phyloP scores from a whole-genome alignment of 2,113 vertebrate species.

The Tachuris rubrigastra region DNA sequence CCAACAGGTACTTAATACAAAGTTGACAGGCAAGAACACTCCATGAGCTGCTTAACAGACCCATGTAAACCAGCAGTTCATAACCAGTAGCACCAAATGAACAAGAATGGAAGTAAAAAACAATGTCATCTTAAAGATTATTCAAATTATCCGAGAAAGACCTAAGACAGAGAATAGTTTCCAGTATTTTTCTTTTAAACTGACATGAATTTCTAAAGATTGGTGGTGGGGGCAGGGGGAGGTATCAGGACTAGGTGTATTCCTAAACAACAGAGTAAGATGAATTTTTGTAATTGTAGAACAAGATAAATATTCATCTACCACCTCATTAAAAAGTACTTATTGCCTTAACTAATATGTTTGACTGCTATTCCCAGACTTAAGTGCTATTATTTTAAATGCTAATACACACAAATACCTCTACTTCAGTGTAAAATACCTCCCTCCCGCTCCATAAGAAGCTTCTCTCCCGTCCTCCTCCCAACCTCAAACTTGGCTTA shows the following conservation, averaged over 20 bases:
- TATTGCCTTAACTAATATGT: neutral
- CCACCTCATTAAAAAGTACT: neutral
- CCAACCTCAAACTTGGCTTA: constrained; percentile 66
- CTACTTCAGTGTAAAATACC: neutral
- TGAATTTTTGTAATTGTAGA: neutral
- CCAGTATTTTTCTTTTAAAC: neutral
- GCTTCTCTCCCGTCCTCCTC: neutral
- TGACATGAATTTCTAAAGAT: neutral
- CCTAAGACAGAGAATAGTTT: neutral
- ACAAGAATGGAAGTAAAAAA: neutral
- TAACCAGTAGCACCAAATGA: neutral
- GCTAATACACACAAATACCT: neutral
- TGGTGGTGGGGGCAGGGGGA: neutral
- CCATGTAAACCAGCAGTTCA: neutral
- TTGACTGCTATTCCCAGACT: neutral
- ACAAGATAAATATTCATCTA: neutral
- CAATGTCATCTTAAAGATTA: neutral
- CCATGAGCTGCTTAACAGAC: neutral
- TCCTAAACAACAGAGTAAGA: neutral
- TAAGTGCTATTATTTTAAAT: neutral
- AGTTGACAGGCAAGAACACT: neutral
- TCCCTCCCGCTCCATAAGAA: neutral
- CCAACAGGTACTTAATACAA: neutral
- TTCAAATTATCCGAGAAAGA: neutral
- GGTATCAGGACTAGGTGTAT: neutral